Evolutionary conservation across 2,888 invertebrate species (phyloP), one percentile per base, ranked within the genome.

Genomic region (Ennomos quercinarius): DNA sequence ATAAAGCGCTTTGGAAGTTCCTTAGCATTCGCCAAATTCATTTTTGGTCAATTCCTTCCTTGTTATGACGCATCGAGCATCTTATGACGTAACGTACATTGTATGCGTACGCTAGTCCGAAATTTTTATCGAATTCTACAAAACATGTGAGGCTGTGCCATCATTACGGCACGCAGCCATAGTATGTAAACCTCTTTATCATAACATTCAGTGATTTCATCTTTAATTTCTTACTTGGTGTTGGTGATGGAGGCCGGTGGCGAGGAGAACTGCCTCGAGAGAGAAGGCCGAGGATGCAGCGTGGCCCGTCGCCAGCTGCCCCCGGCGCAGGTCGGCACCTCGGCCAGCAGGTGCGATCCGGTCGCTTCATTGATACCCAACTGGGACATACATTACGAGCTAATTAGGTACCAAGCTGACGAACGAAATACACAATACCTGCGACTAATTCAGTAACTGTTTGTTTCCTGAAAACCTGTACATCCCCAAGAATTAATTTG

Each of bases 291-390:
- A 8, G 66, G 71, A 3, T 80, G 76, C 27, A 67, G 61, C 35
- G 73, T 64, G 17, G 74, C 66, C 10, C 85, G 81, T 3, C 91
- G 80, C 89, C 91, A 90, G 66, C 86, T 90, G 62, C 90, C 89
- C 8, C 86, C 86, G 8, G 83, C 83, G 54, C 84, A 83, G 46
- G 89, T 84, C 38, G 86, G 81, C 37, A 92, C 81, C 68, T 91
- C 91, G 0, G 90, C 76, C 57, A 91, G 74, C 10, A 91, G 71
- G 72, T 91, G 91, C 1, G 90, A 86, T 0, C 91, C 91, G 0
- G 89, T 76, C 4, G 87, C 85, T 63, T 90, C 91, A 58, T 73
- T 83, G 61, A 91, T 86, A n/a, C 83, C 87, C 45, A 87, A 69
- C 87, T 89, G 50, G 8, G 66, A 54, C 2, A 48, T 11, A 27